phyloP scores from a whole-genome alignment of 2,888 invertebrate genomes.

The Drosophila limbata region DNA sequence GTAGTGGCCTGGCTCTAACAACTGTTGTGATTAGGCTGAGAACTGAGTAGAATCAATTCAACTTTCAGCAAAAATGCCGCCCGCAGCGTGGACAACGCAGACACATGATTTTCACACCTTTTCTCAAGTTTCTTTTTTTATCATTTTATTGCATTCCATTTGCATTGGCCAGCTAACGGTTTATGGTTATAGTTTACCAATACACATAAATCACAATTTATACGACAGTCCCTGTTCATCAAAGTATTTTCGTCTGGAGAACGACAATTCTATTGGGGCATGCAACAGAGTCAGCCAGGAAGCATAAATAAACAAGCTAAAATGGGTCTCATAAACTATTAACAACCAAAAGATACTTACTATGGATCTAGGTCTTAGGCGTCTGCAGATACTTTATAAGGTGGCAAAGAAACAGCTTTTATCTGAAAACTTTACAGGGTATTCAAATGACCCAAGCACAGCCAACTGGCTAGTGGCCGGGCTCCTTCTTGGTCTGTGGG shows the following conservation, averaged over 20 bases:
- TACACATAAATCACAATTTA: slow-evolving; percentile 22
- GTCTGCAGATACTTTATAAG: neutral
- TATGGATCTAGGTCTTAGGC: neutral
- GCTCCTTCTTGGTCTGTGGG: slow-evolving; percentile 11
- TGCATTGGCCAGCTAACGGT: slow-evolving; percentile 17
- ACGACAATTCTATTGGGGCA: slow-evolving; percentile 2
- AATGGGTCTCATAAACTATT: too few species aligned
- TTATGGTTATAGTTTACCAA: slow-evolving; percentile 17
- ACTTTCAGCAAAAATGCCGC: slow-evolving; percentile 21
- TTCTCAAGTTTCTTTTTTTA: slow-evolving; percentile 1
- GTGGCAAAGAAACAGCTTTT: neutral
- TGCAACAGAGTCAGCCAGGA: slow-evolving; percentile 10
- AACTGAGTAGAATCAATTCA: slow-evolving; percentile 29
- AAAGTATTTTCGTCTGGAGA: slow-evolving; percentile 1
- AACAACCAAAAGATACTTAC: slow-evolving; percentile 9
- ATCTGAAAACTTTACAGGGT: slow-evolving; percentile 13
- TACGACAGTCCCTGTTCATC: slow-evolving; percentile 3
- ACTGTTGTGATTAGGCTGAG: slow-evolving; percentile 36
- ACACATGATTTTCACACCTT: slow-evolving; percentile 25
- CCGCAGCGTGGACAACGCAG: slow-evolving; percentile 9
- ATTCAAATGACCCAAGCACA: slow-evolving; percentile 13
- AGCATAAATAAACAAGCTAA: slow-evolving; percentile 35
- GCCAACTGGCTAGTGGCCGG: slow-evolving; percentile 20
- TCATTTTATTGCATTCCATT: slow-evolving; percentile 16
- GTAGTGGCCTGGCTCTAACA: neutral